Base-by-base conservation (phyloP, 2,113 vertebrate genomes). In the Ptychochromis oligacanthus region DNA sequence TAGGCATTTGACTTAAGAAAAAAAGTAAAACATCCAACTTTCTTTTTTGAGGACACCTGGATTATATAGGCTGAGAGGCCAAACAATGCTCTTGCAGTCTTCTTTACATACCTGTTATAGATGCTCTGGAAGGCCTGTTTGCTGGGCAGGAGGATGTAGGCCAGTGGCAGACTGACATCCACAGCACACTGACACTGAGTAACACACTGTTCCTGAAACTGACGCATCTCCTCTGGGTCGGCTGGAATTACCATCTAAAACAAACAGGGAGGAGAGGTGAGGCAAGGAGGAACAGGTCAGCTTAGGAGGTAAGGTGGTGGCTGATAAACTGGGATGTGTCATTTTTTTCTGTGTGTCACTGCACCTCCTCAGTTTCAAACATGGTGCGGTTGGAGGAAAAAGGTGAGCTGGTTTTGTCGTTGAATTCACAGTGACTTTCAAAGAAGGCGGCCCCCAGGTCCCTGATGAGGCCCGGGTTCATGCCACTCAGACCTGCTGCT, bases 341-440 rank as follows among this genome's bases (percentile, higher is more conserved):
- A 0, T 7, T 1, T 55, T 6, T 38, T 31, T 40, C 0, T 7
- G 3, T 38, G 15, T 49, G 67, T 2, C 26, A 4, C 2, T 83
- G 4, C 56, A 98, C 97, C 96, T 98, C 97, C 74, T 98, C 97
- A 0, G 97, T 97, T 92, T 98, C 97, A 43, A 97, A 98, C 97
- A 98, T 98, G 77, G 97, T 98, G 88, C 97, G 96, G 91, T 96
- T 97, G 85, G 97, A 98, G 55, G 97, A 97, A 93, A 98, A 98
- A 0, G 97, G 97, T 0, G 97, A 97, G 75, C 97, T 97, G 87
- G 95, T 95, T 1, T 97, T 96, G 74, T 97, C 95, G 36, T 87
- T 94, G 56, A 98, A 90, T 87, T 97, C 97, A 46, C 97, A 98
- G 2, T 97, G 97, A 77, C 96, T 97, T 91, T 98, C 97, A 0